Percentiles rank a stretch among this genome's conserved stretches.
Conservation (phyloP, 2,888 invertebrate genomes). For the Polydrusus tereticollis region DNA sequence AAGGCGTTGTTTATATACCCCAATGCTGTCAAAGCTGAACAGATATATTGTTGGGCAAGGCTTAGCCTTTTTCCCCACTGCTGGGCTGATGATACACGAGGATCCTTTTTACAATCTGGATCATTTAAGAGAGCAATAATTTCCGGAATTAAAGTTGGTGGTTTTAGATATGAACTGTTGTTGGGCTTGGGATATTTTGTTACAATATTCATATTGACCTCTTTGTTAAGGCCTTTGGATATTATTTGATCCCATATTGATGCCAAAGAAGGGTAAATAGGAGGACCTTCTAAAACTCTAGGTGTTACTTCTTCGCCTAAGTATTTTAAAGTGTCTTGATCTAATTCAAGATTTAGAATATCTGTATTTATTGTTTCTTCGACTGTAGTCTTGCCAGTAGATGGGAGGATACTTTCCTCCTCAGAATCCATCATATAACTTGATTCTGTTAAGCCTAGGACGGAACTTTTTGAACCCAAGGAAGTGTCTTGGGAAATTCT, state of each 20-base stretch:
- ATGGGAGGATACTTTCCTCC: too few species aligned
- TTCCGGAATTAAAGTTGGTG: not conserved
- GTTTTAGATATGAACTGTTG: not conserved
- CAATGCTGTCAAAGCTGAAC: not conserved
- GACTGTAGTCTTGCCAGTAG: too few species aligned
- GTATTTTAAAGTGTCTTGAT: constrained; percentile 6
- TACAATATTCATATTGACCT: not conserved
- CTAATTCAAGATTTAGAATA: not conserved
- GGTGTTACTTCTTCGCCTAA: not conserved
- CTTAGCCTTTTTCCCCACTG: constrained; percentile 6
- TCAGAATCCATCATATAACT: too few species aligned
- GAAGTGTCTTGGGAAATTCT: too few species aligned
- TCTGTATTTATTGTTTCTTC: not conserved
- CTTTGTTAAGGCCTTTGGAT: not conserved
- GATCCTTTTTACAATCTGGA: not conserved
- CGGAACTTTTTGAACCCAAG: too few species aligned
- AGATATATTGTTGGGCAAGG: not conserved
- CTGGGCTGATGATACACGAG: not conserved
- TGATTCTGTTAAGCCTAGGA: too few species aligned
- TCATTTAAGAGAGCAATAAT: not conserved
- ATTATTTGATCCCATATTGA: constrained; percentile 10
- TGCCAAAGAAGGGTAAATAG: not conserved
- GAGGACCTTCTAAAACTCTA: constrained; percentile 1
- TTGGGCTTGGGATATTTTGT: not conserved
- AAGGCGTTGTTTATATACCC: not conserved